Conservation (phyloP, 2,888 invertebrate species). For the Philonicus albiceps region DNA sequence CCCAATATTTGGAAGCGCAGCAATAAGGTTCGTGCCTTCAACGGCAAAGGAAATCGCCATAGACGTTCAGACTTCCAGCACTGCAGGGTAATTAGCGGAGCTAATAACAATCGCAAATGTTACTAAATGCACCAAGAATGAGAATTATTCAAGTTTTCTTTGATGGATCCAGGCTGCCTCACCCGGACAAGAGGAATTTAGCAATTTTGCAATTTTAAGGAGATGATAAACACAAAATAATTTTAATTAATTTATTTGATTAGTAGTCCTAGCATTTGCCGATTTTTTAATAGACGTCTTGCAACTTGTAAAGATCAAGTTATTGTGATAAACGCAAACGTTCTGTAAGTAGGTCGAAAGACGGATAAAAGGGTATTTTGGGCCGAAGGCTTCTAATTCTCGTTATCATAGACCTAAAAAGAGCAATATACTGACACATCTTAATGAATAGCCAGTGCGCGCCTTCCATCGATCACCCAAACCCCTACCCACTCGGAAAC, state of each 20-base stretch:
- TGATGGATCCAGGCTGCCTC: not conserved
- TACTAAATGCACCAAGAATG: constrained; percentile 53
- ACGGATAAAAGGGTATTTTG: not conserved
- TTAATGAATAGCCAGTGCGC: not conserved
- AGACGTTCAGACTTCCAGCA: constrained; percentile 67
- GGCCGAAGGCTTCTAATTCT: not conserved
- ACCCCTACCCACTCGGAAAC: not conserved
- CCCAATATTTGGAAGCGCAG: constrained; percentile 66
- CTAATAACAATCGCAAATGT: constrained; percentile 72
- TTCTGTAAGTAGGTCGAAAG: not conserved
- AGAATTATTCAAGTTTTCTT: not conserved
- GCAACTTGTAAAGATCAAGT: constrained; percentile 9
- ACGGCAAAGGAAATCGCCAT: constrained; percentile 65
- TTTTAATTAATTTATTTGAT: constrained; percentile 35
- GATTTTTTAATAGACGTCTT: constrained; percentile 7
- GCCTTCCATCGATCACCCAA: not conserved
- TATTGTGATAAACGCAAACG: constrained; percentile 10
- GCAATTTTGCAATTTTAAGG: not conserved
- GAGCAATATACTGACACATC: not conserved
- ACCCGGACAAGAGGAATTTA: constrained; percentile 20
- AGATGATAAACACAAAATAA: constrained; percentile 33
- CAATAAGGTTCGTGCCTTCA: constrained; percentile 68
- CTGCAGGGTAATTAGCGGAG: constrained; percentile 67
- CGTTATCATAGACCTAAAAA: not conserved
- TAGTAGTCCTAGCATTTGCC: constrained; percentile 27